These are phyloP conservation scores for Leptatherina wallacei DNA, from an alignment of 2,797 vertebrate genomes.

Conservation along the genomic window DNA sequence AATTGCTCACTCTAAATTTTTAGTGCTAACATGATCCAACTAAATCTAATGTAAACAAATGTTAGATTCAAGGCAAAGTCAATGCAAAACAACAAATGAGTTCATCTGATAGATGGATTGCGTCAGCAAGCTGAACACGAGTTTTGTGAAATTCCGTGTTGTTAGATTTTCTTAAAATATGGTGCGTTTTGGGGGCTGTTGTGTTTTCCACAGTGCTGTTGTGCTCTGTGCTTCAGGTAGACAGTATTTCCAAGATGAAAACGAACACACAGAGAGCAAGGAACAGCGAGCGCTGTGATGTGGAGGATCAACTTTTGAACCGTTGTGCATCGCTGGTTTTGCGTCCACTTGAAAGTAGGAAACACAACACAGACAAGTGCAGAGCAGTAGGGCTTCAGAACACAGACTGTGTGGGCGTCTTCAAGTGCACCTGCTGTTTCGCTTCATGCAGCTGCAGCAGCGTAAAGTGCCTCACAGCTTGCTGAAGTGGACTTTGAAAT, in stretches of 20 bases:
- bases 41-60: no score
- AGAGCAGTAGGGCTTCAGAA: constrained; percentile 10
- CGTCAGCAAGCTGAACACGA: no score
- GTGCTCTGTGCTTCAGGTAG: not conserved
- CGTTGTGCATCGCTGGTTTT: constrained; percentile 1
- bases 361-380: constrained; percentile 17
- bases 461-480: constrained; percentile 11
- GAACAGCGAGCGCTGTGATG: not conserved
- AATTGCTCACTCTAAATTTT: no score
- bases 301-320: constrained; percentile 6
- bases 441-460: constrained; percentile 6
- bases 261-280: not conserved
- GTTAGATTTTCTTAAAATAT: not conserved
- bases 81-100: no score
- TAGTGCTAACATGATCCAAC: no score
- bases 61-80: no score
- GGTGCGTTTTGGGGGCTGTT: no score
- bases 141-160: not conserved
- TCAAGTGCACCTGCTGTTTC: constrained; percentile 38
- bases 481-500: constrained; percentile 32
- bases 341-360: constrained; percentile 28
- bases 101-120: no score
- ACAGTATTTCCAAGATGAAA: not conserved
- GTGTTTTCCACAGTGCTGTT: not conserved
- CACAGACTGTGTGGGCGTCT: constrained; percentile 34